phyloP scores from a whole-genome alignment of 2,888 invertebrate species.

The Alsophila aescularia region DNA sequence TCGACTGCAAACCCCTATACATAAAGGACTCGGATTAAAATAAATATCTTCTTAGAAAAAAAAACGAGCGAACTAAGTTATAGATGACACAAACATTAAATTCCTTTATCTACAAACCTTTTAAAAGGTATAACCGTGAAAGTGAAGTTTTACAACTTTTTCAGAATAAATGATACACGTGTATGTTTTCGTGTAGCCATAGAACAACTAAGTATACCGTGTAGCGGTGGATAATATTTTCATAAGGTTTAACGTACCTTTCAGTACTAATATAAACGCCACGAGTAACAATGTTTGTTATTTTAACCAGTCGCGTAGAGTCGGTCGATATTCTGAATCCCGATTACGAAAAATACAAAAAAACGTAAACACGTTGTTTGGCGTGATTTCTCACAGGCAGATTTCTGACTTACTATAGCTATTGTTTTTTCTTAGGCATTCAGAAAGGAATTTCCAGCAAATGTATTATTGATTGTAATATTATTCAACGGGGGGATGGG shows the following conservation, averaged over 20 bases:
- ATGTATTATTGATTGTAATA: too few species aligned
- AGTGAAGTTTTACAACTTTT: not conserved
- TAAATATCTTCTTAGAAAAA: too few species aligned
- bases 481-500: too few species aligned
- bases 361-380: slow-evolving; percentile 17
- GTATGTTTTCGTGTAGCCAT: slow-evolving; percentile 1
- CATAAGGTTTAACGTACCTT: slow-evolving; percentile 12
- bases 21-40: too few species aligned
- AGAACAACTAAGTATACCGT: too few species aligned
- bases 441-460: not conserved
- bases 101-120: too few species aligned
- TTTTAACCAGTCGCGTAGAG: too few species aligned
- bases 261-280: slow-evolving; percentile 4
- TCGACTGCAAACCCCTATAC: too few species aligned
- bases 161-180: not conserved
- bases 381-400: slow-evolving; percentile 11
- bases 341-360: slow-evolving; percentile 20
- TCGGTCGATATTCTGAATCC: slow-evolving; percentile 10
- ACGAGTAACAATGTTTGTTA: slow-evolving; percentile 15
- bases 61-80: too few species aligned
- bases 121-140: too few species aligned
- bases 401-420: slow-evolving; percentile 8
- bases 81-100: too few species aligned
- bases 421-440: slow-evolving; percentile 5
- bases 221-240: too few species aligned